A percentile compares a stretch with the other conserved stretches of the same genome.
phyloP scores from a whole-genome alignment of 1,140 invertebrate species.

The Copidosoma floridanum region DNA sequence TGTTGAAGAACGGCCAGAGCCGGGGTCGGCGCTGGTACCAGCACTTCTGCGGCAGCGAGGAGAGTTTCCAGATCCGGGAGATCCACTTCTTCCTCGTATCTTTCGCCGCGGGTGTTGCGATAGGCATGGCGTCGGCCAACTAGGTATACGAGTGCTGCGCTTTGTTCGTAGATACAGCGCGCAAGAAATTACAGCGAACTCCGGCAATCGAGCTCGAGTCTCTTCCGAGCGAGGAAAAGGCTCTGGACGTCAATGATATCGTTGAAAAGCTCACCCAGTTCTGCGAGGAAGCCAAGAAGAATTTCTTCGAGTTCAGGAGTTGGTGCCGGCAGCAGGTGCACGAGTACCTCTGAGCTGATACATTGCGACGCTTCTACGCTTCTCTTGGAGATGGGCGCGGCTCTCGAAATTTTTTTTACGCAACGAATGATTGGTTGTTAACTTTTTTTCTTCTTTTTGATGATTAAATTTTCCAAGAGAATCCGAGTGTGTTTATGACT shows the following conservation, averaged over 20 bases:
- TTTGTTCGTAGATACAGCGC: conserved; percentile 36
- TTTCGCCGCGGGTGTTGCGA: conserved; percentile 69
- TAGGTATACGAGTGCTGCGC: conserved; percentile 47
- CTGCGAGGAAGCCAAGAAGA: neutral
- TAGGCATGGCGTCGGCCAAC: conserved; percentile 59
- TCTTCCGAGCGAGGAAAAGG: too few species aligned
- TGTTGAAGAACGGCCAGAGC: conserved; percentile 66
- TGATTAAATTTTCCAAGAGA: too few species aligned
- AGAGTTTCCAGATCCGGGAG: conserved; percentile 65
- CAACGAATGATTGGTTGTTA: too few species aligned
- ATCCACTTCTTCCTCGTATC: conserved; percentile 73
- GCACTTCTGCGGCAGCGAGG: conserved; percentile 62
- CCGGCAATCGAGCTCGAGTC: neutral
- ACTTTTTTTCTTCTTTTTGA: too few species aligned
- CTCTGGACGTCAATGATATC: neutral
- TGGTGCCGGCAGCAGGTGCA: conserved; percentile 6
- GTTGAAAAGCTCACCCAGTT: neutral
- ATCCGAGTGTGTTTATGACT: too few species aligned
- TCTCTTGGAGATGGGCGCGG: neutral
- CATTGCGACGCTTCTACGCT: neutral
- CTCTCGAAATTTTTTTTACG: neutral
- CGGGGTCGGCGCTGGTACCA: conserved; percentile 73
- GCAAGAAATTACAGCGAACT: too few species aligned
- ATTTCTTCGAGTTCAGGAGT: conserved; percentile 6
- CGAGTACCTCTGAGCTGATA: conserved; percentile 1